These are phyloP conservation scores for Ceyx erithaca DNA, from an alignment of 2,797 vertebrate species.

Conservation along the genomic window DNA sequence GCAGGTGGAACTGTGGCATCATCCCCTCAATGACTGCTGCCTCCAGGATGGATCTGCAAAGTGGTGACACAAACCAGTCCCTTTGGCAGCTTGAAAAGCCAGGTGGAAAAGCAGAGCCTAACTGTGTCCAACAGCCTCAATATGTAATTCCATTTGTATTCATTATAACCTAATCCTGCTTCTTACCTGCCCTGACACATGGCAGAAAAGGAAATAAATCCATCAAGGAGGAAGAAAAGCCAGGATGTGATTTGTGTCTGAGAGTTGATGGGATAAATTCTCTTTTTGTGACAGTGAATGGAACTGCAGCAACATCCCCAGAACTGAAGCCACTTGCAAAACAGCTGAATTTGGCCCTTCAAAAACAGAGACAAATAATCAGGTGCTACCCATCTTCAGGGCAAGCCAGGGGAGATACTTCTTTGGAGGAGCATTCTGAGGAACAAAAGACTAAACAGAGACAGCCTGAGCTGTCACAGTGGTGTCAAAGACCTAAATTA, in stretches of 20 bases:
- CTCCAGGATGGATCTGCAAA: not conserved
- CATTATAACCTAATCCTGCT: not conserved
- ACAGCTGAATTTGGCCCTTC: not conserved
- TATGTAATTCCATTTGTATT: not conserved
- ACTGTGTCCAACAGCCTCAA: conserved; percentile 8
- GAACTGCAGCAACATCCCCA: not conserved
- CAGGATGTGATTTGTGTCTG: not conserved
- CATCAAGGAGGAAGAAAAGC: not conserved
- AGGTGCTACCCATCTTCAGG: not conserved
- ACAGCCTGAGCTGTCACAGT: not conserved
- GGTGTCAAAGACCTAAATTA: not conserved
- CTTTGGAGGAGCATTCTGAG: not conserved
- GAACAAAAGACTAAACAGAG: not conserved
- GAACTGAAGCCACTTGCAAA: not conserved
- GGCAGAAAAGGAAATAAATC: not conserved
- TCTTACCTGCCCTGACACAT: not conserved
- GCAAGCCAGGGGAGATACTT: not conserved
- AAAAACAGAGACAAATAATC: not conserved
- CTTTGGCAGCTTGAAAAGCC: conserved; percentile 1
- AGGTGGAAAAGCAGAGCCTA: not conserved
- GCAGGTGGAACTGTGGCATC: not conserved
- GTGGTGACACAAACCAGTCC: not conserved
- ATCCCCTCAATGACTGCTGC: not conserved
- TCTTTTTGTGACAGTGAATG: not conserved
- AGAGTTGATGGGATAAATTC: not conserved